phyloP scores from a whole-genome alignment of 2,797 vertebrate species.

The Malacoctenus gilli region DNA sequence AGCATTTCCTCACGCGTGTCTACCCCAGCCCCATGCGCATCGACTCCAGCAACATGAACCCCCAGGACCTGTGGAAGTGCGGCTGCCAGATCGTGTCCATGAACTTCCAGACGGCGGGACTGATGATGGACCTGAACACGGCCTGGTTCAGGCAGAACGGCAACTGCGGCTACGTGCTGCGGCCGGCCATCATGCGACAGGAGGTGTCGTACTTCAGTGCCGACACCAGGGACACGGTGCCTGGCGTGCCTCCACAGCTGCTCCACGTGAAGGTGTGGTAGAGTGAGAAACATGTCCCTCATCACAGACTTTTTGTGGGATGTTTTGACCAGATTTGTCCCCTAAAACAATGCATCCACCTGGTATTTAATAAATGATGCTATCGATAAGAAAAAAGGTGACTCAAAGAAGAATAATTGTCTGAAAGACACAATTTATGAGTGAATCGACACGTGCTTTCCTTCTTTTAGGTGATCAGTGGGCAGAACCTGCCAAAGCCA shows the following conservation, averaged over 20 bases:
- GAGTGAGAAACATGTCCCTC: neutral
- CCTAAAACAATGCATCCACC: too few relatives aligned
- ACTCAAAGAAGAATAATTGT: too few relatives aligned
- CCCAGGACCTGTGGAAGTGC: slow-evolving; percentile 95
- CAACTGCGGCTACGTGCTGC: slow-evolving; percentile 90
- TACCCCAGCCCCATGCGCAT: slow-evolving; percentile 91
- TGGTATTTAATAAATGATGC: too few relatives aligned
- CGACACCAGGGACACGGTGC: slow-evolving; percentile 91
- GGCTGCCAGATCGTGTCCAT: slow-evolving; percentile 94
- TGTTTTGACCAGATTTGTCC: too few relatives aligned
- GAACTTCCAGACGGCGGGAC: slow-evolving; percentile 94
- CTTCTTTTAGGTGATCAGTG: slow-evolving; percentile 86
- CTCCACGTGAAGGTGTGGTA: slow-evolving; percentile 87
- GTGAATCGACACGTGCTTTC: too few relatives aligned
- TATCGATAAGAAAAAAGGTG: too few relatives aligned
- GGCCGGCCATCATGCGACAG: slow-evolving; percentile 94
- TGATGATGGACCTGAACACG: slow-evolving; percentile 96
- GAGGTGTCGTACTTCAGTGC: slow-evolving; percentile 94
- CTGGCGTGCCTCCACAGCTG: slow-evolving; percentile 93
- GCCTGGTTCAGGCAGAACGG: slow-evolving; percentile 95
- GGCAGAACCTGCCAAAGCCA: slow-evolving; percentile 93
- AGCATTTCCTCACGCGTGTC: slow-evolving; percentile 89
- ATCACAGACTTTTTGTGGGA: too few relatives aligned
- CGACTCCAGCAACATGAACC: slow-evolving; percentile 96
- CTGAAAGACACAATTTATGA: too few relatives aligned